Evolutionary conservation across 2,797 vertebrate species (phyloP), one percentile per base, ranked within the genome.

Genomic region (Sebastes variabilis): DNA sequence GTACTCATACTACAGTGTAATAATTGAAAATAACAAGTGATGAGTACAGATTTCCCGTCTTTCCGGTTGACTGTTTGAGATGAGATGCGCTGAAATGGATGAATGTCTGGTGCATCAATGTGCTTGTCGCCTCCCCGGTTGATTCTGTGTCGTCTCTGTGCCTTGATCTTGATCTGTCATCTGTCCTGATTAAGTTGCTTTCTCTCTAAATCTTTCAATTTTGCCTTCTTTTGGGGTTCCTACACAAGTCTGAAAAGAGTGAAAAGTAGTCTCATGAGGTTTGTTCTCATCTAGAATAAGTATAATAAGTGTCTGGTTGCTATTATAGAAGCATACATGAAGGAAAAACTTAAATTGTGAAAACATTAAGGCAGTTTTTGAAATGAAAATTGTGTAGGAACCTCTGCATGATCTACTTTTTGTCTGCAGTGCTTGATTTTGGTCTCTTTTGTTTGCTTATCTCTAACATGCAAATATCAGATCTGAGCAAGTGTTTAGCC

Each of bases 81-180:
- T 85, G 84, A 90, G 78, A 88, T 82, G 78, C 30, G 4, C 81
- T 80, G 59, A 76, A 73, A 77, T 64, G 85, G 81, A 88, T 86
- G 92, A 84, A 87, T 87, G 92, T 89, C 67, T 91, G 88, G 66
- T 78, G 77, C 89, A 79, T 85, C 66, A 11, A 59, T 80, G 76
- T 89, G 75, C 83, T 83, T 30, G 72, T 78, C 42, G 4, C 62
- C 77, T 74, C 29, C 68, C 64, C 34, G 24, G 42, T 80, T 82
- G 58, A 38, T 20, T 86, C 66, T 62, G 32, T 77, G 73, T 77
- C 20, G 46, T 89, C 56, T 69, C 46, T 73, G 60, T 73, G 80
- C 52, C 61, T 77, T 16, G 14, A 62, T 59, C 59, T 77, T 32
- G 20, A 16, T 61, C 75, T 59, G 72, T 81, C 73, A 58, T 87